Conservation (phyloP, 1,140 invertebrate genomes). For the Bacillus rossius region DNA sequence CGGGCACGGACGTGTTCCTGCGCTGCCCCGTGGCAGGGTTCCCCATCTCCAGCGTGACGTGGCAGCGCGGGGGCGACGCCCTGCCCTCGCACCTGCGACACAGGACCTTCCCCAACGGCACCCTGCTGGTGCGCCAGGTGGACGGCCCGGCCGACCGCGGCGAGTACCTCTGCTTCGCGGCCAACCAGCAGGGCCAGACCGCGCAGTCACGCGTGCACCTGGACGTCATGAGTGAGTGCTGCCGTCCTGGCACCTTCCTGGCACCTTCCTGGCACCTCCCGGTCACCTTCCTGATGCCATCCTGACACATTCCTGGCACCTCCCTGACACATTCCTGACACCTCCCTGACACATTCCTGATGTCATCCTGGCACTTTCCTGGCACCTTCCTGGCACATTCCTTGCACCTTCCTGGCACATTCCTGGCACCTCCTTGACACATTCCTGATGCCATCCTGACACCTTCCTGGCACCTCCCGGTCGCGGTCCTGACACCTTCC, state of each 20-base stretch:
- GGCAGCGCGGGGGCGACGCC: constrained; percentile 44
- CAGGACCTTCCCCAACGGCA: constrained; percentile 60
- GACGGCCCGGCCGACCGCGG: constrained; percentile 59
- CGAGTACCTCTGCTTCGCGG: constrained; percentile 77
- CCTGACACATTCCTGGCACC: too few relatives aligned
- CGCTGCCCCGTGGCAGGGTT: constrained; percentile 88
- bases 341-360: too few relatives aligned
- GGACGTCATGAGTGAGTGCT: constrained; percentile 70
- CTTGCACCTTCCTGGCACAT: too few relatives aligned
- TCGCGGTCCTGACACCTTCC: too few relatives aligned
- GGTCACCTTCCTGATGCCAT: too few relatives aligned
- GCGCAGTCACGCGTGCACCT: constrained; percentile 60
- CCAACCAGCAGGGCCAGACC: constrained; percentile 67
- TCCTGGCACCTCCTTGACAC: too few relatives aligned
- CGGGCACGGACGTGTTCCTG: constrained; percentile 67
- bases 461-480: too few relatives aligned
- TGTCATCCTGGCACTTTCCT: too few relatives aligned
- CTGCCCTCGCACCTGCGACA: constrained; percentile 51
- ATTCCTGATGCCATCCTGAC: constrained; percentile 15
- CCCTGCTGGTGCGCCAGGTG: constrained; percentile 67
- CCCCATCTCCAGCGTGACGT: constrained; percentile 62
- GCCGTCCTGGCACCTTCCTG: too few relatives aligned
- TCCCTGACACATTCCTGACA: too few relatives aligned
- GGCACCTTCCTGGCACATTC: too few relatives aligned
- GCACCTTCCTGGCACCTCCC: too few relatives aligned